phyloP scores from a whole-genome alignment of 2,888 invertebrate genomes.

The Drosophila kambysellisi region DNA sequence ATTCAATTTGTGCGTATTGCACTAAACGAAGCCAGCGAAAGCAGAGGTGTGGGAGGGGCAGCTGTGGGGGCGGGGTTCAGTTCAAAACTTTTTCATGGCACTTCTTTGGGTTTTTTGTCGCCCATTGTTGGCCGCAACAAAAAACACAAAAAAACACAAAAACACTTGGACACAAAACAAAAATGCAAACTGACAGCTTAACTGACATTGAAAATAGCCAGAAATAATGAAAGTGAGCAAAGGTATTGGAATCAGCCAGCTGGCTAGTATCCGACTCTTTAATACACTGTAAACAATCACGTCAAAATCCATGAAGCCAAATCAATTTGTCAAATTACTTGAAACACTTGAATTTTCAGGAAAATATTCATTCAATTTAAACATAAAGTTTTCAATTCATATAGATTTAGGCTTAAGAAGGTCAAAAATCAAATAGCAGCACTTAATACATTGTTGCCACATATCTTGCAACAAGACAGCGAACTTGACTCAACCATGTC shows the following conservation, averaged over 20 bases:
- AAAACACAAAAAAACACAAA: conserved; percentile 5
- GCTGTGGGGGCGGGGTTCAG: background rate
- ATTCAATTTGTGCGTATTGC: conserved; percentile 76
- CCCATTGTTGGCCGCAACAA: conserved; percentile 20
- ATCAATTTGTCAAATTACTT: background rate
- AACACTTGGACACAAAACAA: conserved; percentile 72
- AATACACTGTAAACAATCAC: background rate
- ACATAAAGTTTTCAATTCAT: too few species aligned
- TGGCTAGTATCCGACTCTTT: conserved; percentile 10
- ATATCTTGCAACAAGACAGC: background rate
- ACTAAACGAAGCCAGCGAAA: background rate
- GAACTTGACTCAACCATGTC: conserved; percentile 4
- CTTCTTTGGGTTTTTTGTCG: conserved; percentile 54
- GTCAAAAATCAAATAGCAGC: background rate
- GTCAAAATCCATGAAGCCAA: background rate
- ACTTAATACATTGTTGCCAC: background rate
- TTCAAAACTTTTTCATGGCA: conserved; percentile 58
- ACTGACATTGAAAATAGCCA: conserved; percentile 62
- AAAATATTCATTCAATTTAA: background rate
- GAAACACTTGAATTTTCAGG: background rate
- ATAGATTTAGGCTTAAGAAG: background rate
- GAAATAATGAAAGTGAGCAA: conserved; percentile 37
- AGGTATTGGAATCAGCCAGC: conserved; percentile 21
- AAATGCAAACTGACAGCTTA: conserved; percentile 76
- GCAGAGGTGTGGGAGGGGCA: background rate